phyloP scores from a whole-genome alignment of 2,888 invertebrate species.

The Phalangium opilio region DNA sequence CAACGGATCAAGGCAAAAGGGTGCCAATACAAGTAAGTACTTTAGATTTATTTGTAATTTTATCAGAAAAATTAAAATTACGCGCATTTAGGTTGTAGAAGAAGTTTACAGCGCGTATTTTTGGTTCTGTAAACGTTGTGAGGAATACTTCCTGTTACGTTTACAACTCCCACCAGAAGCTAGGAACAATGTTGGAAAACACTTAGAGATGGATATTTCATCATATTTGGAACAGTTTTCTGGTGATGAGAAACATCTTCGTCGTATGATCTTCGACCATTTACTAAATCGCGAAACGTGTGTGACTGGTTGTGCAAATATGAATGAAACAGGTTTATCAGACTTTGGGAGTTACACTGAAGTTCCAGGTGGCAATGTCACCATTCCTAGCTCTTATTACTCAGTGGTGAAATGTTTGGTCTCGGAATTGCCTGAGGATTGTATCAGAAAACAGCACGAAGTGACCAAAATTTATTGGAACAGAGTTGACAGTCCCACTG shows the following conservation, averaged over 20 bases:
- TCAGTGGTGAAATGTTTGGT: constrained; percentile 12
- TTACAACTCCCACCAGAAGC: constrained; percentile 68
- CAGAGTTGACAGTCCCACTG: constrained; percentile 6
- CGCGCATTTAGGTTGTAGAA: constrained; percentile 32
- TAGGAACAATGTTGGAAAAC: constrained; percentile 68
- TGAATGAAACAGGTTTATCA: constrained; percentile 78
- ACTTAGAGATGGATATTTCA: constrained; percentile 68
- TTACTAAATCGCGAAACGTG: constrained; percentile 80
- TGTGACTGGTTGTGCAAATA: constrained; percentile 78
- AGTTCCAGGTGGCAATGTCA: constrained; percentile 80
- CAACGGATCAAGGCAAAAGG: constrained; percentile 74
- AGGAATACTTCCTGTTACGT: constrained; percentile 80
- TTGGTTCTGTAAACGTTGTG: constrained; percentile 74
- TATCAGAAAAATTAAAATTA: too few relatives aligned
- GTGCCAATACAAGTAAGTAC: constrained; percentile 49
- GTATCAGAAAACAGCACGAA: constrained; percentile 51
- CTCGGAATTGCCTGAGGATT: constrained; percentile 23
- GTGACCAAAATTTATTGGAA: constrained; percentile 62
- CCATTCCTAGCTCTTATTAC: constrained; percentile 57
- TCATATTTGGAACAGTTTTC: constrained; percentile 35
- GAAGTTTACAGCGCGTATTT: constrained; percentile 89
- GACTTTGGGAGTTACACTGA: constrained; percentile 89
- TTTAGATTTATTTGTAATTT: neutral
- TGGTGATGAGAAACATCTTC: constrained; percentile 53
- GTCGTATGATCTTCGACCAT: constrained; percentile 73